Evolutionary conservation across 1,140 invertebrate genomes (phyloP).

Genomic region (Ectropis grisescens): DNA sequence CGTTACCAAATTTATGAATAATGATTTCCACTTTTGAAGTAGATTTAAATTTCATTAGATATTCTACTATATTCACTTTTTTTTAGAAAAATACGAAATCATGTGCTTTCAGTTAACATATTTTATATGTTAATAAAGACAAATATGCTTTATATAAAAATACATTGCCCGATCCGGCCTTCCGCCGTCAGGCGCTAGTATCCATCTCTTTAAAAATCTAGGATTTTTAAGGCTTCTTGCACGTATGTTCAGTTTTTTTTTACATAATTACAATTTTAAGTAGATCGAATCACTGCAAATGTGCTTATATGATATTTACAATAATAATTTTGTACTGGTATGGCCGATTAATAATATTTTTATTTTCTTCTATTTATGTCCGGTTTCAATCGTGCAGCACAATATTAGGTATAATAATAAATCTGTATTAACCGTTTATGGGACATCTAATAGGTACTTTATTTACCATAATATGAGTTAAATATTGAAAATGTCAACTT

Average conservation of each 20-base stretch:
- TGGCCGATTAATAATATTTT: constrained; percentile 56
- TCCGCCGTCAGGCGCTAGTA: constrained; percentile 53
- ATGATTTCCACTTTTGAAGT: constrained; percentile 43
- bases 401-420: too few relatives aligned
- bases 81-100: constrained; percentile 67
- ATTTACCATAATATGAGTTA: constrained; percentile 26
- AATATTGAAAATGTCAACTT: constrained; percentile 47
- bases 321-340: constrained; percentile 59
- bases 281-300: constrained; percentile 53
- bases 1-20: constrained; percentile 34
- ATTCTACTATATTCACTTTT: constrained; percentile 54
- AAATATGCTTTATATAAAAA: constrained; percentile 68
- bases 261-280: constrained; percentile 63
- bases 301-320: constrained; percentile 52
- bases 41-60: constrained; percentile 44
- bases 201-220: constrained; percentile 65
- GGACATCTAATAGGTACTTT: too few relatives aligned
- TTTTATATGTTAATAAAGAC: constrained; percentile 69
- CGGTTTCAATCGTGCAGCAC: too few relatives aligned
- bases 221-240: constrained; percentile 67
- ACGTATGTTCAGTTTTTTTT: constrained; percentile 57
- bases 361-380: too few relatives aligned
- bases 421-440: too few relatives aligned
- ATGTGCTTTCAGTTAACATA: constrained; percentile 69
- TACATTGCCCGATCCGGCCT: constrained; percentile 53